These are phyloP conservation scores for Coelinius sp. DNA, from an alignment of 2,888 invertebrate genomes.

Conservation along the genomic window DNA sequence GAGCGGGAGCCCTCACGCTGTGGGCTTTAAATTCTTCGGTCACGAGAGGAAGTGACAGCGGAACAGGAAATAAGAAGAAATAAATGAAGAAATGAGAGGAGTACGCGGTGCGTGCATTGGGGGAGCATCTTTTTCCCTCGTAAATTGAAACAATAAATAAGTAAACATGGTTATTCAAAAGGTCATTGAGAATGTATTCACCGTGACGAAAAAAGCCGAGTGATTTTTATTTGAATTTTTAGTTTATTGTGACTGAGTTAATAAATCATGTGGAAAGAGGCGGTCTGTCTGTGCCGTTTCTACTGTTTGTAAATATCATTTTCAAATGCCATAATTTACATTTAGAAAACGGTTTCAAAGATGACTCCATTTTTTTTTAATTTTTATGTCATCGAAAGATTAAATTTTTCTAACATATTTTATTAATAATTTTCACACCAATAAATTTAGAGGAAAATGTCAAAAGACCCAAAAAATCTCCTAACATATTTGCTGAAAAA, in stretches of 20 bases:
- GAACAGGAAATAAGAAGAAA: slow-evolving; percentile 24
- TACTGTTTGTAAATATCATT: slow-evolving; percentile 1
- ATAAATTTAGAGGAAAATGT: too few species aligned
- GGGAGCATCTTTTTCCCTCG: background rate
- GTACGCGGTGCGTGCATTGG: slow-evolving; percentile 17
- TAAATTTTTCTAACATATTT: background rate
- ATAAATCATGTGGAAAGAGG: background rate
- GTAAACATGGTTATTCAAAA: slow-evolving; percentile 20
- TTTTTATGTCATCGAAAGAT: too few species aligned
- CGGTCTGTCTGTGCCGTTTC: background rate
- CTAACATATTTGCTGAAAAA: too few species aligned
- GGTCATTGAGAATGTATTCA: background rate
- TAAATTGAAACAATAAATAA: slow-evolving; percentile 8
- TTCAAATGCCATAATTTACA: background rate
- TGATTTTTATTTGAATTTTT: background rate
- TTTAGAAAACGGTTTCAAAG: background rate
- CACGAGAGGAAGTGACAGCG: slow-evolving; percentile 17
- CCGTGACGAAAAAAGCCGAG: background rate
- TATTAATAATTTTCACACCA: too few species aligned
- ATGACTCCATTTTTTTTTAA: background rate
- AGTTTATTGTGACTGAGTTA: background rate
- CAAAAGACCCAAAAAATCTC: too few species aligned
- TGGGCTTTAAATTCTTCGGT: slow-evolving; percentile 30
- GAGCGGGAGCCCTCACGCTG: slow-evolving; percentile 27
- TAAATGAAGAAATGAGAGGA: slow-evolving; percentile 12